Conservation (phyloP, 2,797 vertebrate species). For the Dicrostonyx torquatus region DNA sequence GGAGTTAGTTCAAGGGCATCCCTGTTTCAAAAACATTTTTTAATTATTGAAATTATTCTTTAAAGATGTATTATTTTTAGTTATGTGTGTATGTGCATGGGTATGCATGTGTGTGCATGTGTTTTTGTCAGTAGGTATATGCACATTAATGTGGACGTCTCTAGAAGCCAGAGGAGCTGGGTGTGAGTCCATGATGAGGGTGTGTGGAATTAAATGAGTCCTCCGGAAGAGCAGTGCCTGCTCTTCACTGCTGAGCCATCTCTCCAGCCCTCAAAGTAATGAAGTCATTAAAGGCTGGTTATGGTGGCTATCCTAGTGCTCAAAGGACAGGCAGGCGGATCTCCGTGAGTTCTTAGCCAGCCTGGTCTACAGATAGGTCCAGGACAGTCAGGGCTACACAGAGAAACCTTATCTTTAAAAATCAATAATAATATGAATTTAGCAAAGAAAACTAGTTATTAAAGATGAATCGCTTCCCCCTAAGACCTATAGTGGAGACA, state of each 20-base stretch:
- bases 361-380: not conserved
- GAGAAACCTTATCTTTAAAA: not conserved
- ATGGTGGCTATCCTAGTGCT: not conserved
- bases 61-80: not conserved
- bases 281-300: not conserved
- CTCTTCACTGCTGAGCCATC: not conserved
- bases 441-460: not conserved
- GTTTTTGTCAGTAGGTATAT: not conserved
- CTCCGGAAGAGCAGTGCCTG: not conserved
- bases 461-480: not conserved
- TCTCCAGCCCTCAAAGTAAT: not conserved
- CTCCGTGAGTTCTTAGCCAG: not conserved
- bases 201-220: not conserved
- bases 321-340: not conserved
- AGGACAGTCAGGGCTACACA: not conserved
- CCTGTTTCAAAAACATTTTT: not conserved
- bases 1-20: not conserved
- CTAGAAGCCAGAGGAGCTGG: not conserved
- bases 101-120: not conserved
- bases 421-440: not conserved
- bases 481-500: not conserved
- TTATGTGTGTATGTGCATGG: not conserved
- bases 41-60: not conserved
- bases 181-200: not conserved
- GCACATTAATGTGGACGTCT: not conserved